Evolutionary conservation across 2,888 invertebrate genomes (phyloP).

Genomic region (Pristionchus maxplancki): DNA sequence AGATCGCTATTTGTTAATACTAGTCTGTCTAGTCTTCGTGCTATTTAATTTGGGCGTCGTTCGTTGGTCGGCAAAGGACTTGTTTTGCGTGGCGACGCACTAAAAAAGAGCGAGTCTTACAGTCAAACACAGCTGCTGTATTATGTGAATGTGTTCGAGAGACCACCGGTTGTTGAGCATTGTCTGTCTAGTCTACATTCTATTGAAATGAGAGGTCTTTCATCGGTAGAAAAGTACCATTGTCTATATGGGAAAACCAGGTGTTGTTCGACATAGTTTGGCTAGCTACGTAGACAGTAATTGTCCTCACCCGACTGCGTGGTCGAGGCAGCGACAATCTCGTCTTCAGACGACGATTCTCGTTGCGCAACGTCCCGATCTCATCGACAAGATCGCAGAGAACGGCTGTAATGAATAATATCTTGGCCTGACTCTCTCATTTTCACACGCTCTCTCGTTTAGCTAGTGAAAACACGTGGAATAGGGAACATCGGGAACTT

Average conservation of each 20-base stretch:
- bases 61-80: no score
- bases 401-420: constrained; percentile 53
- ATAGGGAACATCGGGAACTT: neutral
- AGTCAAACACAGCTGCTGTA: neutral
- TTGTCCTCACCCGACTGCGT: constrained; percentile 4
- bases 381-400: constrained; percentile 75
- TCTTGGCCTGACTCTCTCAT: neutral
- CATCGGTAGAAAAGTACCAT: neutral
- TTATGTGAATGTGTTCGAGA: neutral
- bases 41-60: no score
- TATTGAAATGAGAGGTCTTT: neutral
- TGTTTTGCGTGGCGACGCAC: no score
- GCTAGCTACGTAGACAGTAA: neutral
- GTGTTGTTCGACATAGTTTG: neutral
- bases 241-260: no score
- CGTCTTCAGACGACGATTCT: constrained; percentile 72
- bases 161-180: no score
- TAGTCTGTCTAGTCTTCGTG: no score
- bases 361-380: constrained; percentile 71
- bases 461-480: neutral
- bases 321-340: constrained; percentile 61
- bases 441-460: neutral
- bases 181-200: no score
- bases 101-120: neutral
- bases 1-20: no score